phyloP scores from a whole-genome alignment of 2,113 vertebrate genomes.

The Nansenia antarctica region DNA sequence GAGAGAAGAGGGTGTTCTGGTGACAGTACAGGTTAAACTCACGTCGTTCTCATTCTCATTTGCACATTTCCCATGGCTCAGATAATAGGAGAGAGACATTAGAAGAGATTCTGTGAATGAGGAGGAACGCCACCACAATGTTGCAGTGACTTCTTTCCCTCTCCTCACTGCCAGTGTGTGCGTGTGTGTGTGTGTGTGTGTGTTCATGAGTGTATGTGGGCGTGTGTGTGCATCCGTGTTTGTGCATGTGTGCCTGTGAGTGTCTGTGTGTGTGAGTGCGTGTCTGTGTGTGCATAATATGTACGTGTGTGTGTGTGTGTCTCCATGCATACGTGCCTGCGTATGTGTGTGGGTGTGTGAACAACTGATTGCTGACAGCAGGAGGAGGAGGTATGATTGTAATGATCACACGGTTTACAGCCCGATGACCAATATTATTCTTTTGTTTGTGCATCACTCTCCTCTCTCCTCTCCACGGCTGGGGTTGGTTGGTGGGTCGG shows the following conservation, averaged over 20 bases:
- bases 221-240: too few species aligned
- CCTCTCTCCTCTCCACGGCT: slow-evolving; percentile 7
- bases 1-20: not conserved
- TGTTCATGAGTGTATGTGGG: too few species aligned
- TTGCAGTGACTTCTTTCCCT: not conserved
- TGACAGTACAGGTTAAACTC: not conserved
- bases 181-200: too few species aligned
- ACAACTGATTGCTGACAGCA: slow-evolving; percentile 5
- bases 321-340: too few species aligned
- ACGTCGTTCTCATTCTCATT: too few species aligned
- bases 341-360: slow-evolving; percentile 8
- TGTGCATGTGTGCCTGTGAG: too few species aligned
- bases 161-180: slow-evolving; percentile 7
- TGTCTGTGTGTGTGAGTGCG: too few species aligned
- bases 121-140: slow-evolving; percentile 11
- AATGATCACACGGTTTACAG: slow-evolving; percentile 6
- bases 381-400: not conserved
- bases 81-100: slow-evolving; percentile 49
- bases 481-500: slow-evolving; percentile 11
- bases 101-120: slow-evolving; percentile 34
- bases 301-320: too few species aligned
- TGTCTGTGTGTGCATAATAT: too few species aligned
- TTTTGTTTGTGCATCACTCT: not conserved
- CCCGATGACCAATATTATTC: slow-evolving; percentile 20
- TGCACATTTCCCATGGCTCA: too few species aligned